phyloP scores from a whole-genome alignment of 2,113 vertebrate species.

The Orientallactaga bullata region DNA sequence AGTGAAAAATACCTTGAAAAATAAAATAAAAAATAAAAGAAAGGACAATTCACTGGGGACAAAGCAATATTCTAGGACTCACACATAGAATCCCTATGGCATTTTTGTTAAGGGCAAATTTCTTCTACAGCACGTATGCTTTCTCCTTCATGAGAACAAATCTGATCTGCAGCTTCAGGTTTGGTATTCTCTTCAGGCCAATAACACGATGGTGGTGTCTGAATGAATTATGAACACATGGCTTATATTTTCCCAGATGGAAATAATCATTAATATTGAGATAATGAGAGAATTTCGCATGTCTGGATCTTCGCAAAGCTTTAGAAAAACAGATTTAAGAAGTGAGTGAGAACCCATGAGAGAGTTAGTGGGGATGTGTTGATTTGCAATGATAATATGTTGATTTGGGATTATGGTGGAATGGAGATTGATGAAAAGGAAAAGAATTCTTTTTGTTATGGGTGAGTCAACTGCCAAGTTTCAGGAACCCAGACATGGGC shows the following conservation, averaged over 20 bases:
- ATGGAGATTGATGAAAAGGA: background rate
- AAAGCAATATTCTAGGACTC: background rate
- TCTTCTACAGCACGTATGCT: background rate
- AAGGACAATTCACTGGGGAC: background rate
- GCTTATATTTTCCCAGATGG: conserved; percentile 41
- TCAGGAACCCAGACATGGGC: background rate
- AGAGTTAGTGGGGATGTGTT: background rate
- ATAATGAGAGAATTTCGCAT: conserved; percentile 52
- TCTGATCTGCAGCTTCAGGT: conserved; percentile 1
- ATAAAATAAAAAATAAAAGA: too few relatives aligned
- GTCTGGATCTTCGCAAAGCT: conserved; percentile 37
- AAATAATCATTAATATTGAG: conserved; percentile 64
- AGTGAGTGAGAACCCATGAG: background rate
- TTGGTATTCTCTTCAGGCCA: conserved; percentile 12
- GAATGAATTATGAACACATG: conserved; percentile 57
- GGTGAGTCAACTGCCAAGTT: background rate
- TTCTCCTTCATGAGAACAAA: background rate
- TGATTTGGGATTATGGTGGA: background rate
- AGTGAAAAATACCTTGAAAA: too few relatives aligned
- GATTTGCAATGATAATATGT: conserved; percentile 1
- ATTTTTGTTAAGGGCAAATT: background rate
- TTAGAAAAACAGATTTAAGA: conserved; percentile 58
- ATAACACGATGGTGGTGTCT: background rate
- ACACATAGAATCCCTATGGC: background rate
- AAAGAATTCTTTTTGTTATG: background rate